Base-by-base conservation (phyloP, 2,797 vertebrate species). In the Yasuhikotakia modesta region DNA sequence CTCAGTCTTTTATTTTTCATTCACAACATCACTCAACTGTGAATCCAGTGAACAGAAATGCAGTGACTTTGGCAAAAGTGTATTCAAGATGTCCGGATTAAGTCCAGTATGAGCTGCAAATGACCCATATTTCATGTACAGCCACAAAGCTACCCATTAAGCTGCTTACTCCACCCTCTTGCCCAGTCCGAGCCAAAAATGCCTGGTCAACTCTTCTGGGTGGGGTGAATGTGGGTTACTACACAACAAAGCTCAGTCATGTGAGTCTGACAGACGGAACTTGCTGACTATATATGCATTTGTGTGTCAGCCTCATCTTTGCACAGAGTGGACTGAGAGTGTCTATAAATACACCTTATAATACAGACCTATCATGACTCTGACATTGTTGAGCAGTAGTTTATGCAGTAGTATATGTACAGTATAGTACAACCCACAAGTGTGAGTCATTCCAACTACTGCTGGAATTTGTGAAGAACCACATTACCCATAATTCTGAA, bases 231-330 rank as follows among this genome's bases (percentile, higher is more conserved):
- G 76, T 83, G 87, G 88, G 89, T 79, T 70, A 84, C 73, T 24
- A 17, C 16, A 30, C 64, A 46, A 58, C 27, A 84, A 86, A 88
- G 83, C 82, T 69, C 43, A 78, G 85, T 87, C 85, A 89, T 81
- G 86, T 84, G 87, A 87, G 79, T 69, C 72, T 77, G 32, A 66
- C 27, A 52, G 19, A 30, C 14, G 27, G 27, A 50, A 61, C 53
- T 22, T 69, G 65, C 24, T 50, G 58, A 74, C 27, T 74, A 53
- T 13, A 58, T 6, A 65, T 58, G 2, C 7, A n/a, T n/a, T n/a
- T n/a, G 11, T 10, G 39, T 48, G 1, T 10, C 8, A 61, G 27
- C 1, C 12, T 55, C 76, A 81, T 76, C 79, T 81, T 79, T 81
- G 77, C 35, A 76, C 22, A 76, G 17, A 46, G 53, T 8, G 13